Percentiles rank a stretch among this genome's conserved stretches.
Evolutionary conservation across 2,797 vertebrate species (phyloP).

Genomic region (Borostomias antarcticus): DNA sequence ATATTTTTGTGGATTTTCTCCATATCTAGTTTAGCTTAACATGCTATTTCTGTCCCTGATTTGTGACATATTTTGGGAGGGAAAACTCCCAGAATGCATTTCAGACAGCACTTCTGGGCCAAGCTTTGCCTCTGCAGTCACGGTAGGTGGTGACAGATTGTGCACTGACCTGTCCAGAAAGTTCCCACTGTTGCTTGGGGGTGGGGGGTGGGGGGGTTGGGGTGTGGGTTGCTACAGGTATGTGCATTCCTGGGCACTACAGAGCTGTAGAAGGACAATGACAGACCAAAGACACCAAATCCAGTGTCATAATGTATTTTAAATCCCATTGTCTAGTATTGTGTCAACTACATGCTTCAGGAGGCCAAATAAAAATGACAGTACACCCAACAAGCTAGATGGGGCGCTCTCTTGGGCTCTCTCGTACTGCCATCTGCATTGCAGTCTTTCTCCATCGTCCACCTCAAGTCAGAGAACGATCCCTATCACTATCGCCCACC

Average conservation of each 20-base stretch:
- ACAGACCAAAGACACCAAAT: too few relatives aligned
- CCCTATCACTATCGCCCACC: not conserved
- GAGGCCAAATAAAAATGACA: not conserved
- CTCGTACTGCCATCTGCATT: not conserved
- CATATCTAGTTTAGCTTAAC: not conserved
- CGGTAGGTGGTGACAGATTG: not conserved
- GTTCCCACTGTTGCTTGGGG: too few relatives aligned
- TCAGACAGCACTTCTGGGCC: not conserved
- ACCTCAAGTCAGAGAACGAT: not conserved
- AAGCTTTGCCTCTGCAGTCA: not conserved
- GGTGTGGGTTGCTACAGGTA: too few relatives aligned
- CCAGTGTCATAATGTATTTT: not conserved
- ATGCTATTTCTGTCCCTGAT: not conserved
- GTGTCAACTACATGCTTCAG: not conserved
- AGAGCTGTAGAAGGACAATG: too few relatives aligned
- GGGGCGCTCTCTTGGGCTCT: not conserved
- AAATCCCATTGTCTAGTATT: not conserved
- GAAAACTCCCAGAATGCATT: not conserved
- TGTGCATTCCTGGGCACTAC: too few relatives aligned
- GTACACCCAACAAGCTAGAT: not conserved
- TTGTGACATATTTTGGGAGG: not conserved
- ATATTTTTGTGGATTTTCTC: conserved; percentile 66
- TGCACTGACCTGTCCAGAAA: not conserved
- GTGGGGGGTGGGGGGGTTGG: too few relatives aligned
- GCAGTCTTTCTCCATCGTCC: not conserved